These are phyloP conservation scores for Chrosomus eos DNA, from an alignment of 2,797 vertebrate species.

Conservation along the genomic window DNA sequence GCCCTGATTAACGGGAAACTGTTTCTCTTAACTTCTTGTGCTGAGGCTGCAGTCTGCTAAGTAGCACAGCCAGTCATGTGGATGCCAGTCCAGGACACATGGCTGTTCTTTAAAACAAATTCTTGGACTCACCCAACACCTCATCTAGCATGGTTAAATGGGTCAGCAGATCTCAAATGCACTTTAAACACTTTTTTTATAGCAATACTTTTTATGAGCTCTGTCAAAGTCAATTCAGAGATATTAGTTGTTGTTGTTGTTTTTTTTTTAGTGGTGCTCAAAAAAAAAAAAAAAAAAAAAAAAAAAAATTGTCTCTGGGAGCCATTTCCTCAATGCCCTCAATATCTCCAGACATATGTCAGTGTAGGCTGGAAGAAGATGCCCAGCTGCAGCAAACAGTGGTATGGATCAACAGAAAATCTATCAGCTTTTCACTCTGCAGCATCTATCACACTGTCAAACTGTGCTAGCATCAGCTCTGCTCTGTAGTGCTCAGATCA, in stretches of 20 bases:
- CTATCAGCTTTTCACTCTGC: slow-evolving; percentile 63
- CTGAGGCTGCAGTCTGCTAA: slow-evolving; percentile 60
- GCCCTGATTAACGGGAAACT: slow-evolving; percentile 65
- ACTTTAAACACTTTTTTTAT: neutral
- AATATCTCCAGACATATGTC: slow-evolving; percentile 60
- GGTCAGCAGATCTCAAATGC: slow-evolving; percentile 7
- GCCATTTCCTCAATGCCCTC: slow-evolving; percentile 51
- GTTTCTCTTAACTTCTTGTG: slow-evolving; percentile 62
- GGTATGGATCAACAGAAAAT: slow-evolving; percentile 66
- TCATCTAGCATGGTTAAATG: slow-evolving; percentile 17
- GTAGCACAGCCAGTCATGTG: slow-evolving; percentile 53
- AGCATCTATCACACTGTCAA: slow-evolving; percentile 72
- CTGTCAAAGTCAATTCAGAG: neutral
- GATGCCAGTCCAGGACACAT: slow-evolving; percentile 29
- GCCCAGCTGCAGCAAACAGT: slow-evolving; percentile 49
- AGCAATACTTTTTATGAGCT: neutral
- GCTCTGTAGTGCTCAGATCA: slow-evolving; percentile 49
- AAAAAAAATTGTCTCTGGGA: slow-evolving; percentile 31
- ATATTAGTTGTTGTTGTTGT: too few species aligned
- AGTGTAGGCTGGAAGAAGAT: slow-evolving; percentile 56
- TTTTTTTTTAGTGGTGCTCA: too few species aligned
- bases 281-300: too few species aligned
- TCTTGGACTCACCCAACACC: slow-evolving; percentile 17
- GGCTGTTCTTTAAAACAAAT: slow-evolving; percentile 45
- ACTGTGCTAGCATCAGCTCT: slow-evolving; percentile 65